Evolutionary conservation across 2,888 invertebrate species (phyloP).

Genomic region (Parnassius orleans): DNA sequence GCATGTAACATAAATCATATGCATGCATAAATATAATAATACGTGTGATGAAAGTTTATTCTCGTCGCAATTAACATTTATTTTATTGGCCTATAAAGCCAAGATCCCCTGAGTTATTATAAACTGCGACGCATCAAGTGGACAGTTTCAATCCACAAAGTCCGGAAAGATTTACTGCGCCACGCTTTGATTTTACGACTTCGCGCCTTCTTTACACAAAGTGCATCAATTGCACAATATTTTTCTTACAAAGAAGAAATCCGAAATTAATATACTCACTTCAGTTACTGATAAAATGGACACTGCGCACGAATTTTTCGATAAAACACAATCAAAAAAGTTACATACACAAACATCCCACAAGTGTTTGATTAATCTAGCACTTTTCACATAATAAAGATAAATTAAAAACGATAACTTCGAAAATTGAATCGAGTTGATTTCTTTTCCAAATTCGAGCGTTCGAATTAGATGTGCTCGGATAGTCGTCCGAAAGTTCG

Average conservation of each 20-base stretch:
- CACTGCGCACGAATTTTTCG: constrained; percentile 32
- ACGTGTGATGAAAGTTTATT: constrained; percentile 19
- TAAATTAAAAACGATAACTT: constrained; percentile 31
- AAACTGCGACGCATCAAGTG: constrained; percentile 66
- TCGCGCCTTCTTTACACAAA: constrained; percentile 49
- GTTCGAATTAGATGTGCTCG: constrained; percentile 32
- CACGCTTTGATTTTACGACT: constrained; percentile 68
- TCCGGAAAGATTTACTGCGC: constrained; percentile 69
- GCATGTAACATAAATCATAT: constrained; percentile 21
- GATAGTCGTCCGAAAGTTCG: constrained; percentile 53
- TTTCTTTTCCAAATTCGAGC: constrained; percentile 48
- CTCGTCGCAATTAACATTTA: constrained; percentile 39
- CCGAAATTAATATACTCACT: constrained; percentile 58
- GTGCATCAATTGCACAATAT: constrained; percentile 52
- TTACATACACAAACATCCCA: constrained; percentile 68
- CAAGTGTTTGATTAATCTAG: constrained; percentile 51
- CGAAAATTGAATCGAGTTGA: constrained; percentile 29
- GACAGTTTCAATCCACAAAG: constrained; percentile 66
- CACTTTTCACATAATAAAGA: constrained; percentile 44
- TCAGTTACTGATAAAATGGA: constrained; percentile 48
- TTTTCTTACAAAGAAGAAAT: constrained; percentile 37
- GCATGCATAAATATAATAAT: constrained; percentile 12
- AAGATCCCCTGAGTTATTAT: constrained; percentile 60
- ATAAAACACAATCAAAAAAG: constrained; percentile 47
- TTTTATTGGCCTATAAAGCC: constrained; percentile 55